Base-by-base conservation (phyloP, 37 sponge, comb jelly and placozoan species). In the Oopsacas minuta region DNA sequence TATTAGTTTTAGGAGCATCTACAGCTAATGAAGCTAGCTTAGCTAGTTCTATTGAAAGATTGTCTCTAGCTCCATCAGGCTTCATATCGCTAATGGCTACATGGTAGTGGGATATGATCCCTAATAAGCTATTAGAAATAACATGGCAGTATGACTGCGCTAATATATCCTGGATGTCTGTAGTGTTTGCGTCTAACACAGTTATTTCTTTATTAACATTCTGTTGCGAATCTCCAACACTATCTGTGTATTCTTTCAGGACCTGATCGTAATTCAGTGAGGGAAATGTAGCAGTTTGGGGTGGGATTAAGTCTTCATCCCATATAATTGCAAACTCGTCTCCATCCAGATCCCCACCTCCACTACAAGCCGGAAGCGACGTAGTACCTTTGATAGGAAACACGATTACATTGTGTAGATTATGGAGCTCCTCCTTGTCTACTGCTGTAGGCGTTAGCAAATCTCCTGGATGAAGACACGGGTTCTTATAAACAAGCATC, bases 381-480 rank as follows among this genome's bases (percentile, higher is more conserved):
- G 17, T 61, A 34, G 32, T 61, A 34, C 28, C 75, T 5, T n/a
- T 10, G 7, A 61, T 61, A 10, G 75, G 30, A 34, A 61, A 61
- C 28, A 61, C 75, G 7, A 61, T 61, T 10, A 61, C 75, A 34
- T 61, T 61, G 22, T 61, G 75, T 3, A 61, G 75, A n/a, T 34
- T 10, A n/a, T n/a, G 75, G 3, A 61, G 28, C 75, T 61, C 75
- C 75, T 61, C 28, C 75, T 61, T 61, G 28, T 61, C 75, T 34
- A 61, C 75, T 20, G 75, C 75, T 20, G 75, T 61, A 34, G 75
- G 75, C 1, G 75, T 61, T 3, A 61, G 7, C 1, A 61, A n/a
- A 34, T 61, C 75, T 61, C 75, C 75, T 20, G 75, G 75, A n/a
- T 61, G 75, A 25, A 61, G 75, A 61, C 75, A 61, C 3, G 75